Base-by-base conservation (phyloP, 2,888 invertebrate genomes). In the Diabrotica balteata region DNA sequence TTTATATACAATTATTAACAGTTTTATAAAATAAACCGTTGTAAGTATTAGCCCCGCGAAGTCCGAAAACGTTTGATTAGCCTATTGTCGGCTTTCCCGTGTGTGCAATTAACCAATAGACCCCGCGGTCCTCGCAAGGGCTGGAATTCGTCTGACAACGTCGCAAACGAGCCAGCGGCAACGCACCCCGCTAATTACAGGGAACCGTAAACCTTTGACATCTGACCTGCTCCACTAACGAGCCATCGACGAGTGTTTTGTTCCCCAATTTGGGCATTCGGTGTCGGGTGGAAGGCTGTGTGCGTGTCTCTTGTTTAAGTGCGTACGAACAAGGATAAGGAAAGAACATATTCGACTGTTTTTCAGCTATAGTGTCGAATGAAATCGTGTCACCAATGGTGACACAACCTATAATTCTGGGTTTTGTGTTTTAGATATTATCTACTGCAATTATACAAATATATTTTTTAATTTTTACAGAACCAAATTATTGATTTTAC, bases 131-230 rank as follows among this genome's bases (percentile, higher is more conserved):
- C 7, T 8, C 32, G 11, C 17, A 46, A 45, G 55, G 55, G 55
- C 45, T 57, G 45, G 55, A 57, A 45, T 32, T 57, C 9, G 8
- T 57, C 44, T 47, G 53, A 32, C 61, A 61, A 61, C 60, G 52
- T 61, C 45, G 60, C 52, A 11, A 52, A 52, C 60, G 52, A 43
- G n/a, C 79, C 78, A 78, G 78, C 78, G 80, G 80, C 80, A 79
- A 78, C 80, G 80, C 78, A 75, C 75, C 74, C 74, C 73, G 78
- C 82, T 84, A 84, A 84, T 84, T 84, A 84, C 83, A 84, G 83
- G 80, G 83, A 84, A 84, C 82, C 77, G 80, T 82, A 84, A 84
- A 84, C 84, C 84, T 84, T 84, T 84, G 84, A 84, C 84, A 84
- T 84, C 80, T 81, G 84, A 84, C 84, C 84, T 83, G 81, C 80